Base-by-base conservation (phyloP, 2,797 vertebrate genomes). In the Lagocephalus sceleratus region DNA sequence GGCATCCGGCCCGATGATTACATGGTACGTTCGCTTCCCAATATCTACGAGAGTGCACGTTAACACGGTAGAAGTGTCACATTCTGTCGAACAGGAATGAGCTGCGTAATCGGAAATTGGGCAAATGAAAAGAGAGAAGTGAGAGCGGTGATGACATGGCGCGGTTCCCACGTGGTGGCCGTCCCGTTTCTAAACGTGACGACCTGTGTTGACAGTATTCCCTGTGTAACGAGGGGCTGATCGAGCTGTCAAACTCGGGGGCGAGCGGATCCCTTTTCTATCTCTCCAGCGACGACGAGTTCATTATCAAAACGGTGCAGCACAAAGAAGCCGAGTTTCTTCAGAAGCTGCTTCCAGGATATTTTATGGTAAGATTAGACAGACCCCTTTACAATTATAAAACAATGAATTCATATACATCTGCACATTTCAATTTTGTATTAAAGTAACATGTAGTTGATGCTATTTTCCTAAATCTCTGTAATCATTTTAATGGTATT, bases 291-390 rank as follows among this genome's bases (percentile, higher is more conserved):
- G 97, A 99, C 1, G 97, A 99, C 0, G 95, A 98, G 66, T 99
- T 94, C 70, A 98, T 99, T 71, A 94, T 99, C 69, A 99, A 99
- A 76, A 99, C 96, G 0, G 95, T 98, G 51, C 95, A 98, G 76
- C 94, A 97, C 89, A 99, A 99, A 84, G 97, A 98, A 77, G 96
- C 97, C 0, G 97, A 99, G 70, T 99, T 99, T 81, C 72, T 99
- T 44, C 96, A 98, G 90, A 99, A 97, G 74, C 90, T 99, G 26
- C 92, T 99, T 47, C 97, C 97, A 0, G 97, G 96, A 3, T 99
- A 99, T 73, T 99, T 98, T 71, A 97, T 98, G 95, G 96, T 98
- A 71, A 91, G 90, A 44, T 49, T 5, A 43, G 6, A 17, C 20
- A 19, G 40, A 42, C 12, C 42, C 9, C 11, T 43, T 43, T 5